Evolutionary conservation across 1,140 invertebrate species (phyloP), one percentile per base, ranked within the genome.

Genomic region (Pomphorhynchus laevis): DNA sequence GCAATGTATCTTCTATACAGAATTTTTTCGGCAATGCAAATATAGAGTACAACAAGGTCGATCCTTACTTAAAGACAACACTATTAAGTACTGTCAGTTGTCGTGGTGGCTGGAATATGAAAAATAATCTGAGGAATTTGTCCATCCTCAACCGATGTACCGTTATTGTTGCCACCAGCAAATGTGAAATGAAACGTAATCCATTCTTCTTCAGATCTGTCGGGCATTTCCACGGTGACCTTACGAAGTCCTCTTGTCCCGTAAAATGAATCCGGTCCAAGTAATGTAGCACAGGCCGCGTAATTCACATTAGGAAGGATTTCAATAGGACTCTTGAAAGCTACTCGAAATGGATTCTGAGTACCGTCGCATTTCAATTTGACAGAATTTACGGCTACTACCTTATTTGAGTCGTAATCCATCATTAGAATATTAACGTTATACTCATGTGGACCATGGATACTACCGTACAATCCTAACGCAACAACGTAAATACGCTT

Each of bases 81-180:
- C n/a, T n/a, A n/a, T n/a, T n/a, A n/a, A n/a, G n/a, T n/a, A n/a
- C n/a, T n/a, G n/a, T n/a, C n/a, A n/a, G n/a, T n/a, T n/a, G n/a
- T n/a, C n/a, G n/a, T n/a, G n/a, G n/a, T 32, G 29, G 17, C 29
- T 12, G 12, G 4, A 12, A 32, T 61, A 44, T 64, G 74, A 55
- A 79, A 79, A 44, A 76, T 72, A 37, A 79, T 70, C 53, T 75
- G 72, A 8, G 74, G 74, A 48, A 79, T 74, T 56, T 80, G 74
- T 41, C 74, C 74, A 55, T 75, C 72, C 51, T 80, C 74, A 1
- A 76, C 70, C 3, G 71, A 72, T 1, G 74, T 77, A 9, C 74
- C 74, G 54, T 80, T 80, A 53, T 77, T 77, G 51, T 74, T 74
- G 17, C 72, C 73, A 16, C 32, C 67, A 11, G 71, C 71, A 50